These are phyloP conservation scores for Charadrius vociferus DNA, from an alignment of 2,113 vertebrate genomes.

Conservation along the genomic window DNA sequence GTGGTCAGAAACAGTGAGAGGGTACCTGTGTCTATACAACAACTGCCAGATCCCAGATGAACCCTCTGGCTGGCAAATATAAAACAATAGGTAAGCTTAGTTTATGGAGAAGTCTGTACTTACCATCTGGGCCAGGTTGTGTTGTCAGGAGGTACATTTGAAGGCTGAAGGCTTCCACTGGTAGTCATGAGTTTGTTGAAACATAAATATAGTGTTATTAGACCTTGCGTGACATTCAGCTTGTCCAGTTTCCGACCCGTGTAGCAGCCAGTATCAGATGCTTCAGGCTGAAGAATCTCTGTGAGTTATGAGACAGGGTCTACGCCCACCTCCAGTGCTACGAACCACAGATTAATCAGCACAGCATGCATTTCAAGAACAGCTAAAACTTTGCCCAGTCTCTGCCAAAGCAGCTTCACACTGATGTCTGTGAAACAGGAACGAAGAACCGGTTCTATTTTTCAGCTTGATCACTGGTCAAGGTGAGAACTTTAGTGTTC, in stretches of 20 bases:
- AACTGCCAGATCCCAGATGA: background rate
- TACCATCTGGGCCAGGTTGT: background rate
- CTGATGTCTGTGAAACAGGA: background rate
- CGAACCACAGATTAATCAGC: background rate
- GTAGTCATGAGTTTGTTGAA: background rate
- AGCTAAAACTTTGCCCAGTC: background rate
- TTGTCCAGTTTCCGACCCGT: rapidly evolving
- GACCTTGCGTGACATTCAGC: background rate
- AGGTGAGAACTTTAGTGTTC: background rate
- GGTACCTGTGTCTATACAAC: background rate
- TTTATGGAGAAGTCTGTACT: background rate
- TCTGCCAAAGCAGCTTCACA: background rate
- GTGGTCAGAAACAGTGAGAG: background rate
- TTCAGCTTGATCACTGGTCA: background rate
- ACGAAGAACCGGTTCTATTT: background rate
- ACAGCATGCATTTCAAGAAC: background rate
- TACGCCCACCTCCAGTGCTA: background rate
- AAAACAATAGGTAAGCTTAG: background rate
- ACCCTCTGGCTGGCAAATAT: background rate
- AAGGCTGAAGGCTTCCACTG: background rate
- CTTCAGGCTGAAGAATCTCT: background rate
- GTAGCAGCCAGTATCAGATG: background rate
- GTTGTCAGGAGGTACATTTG: background rate
- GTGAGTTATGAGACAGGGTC: background rate
- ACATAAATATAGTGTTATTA: background rate